Percentiles rank a stretch among this genome's conserved stretches.
phyloP scores from a whole-genome alignment of 2,888 invertebrate genomes.

The Metalampra italica region DNA sequence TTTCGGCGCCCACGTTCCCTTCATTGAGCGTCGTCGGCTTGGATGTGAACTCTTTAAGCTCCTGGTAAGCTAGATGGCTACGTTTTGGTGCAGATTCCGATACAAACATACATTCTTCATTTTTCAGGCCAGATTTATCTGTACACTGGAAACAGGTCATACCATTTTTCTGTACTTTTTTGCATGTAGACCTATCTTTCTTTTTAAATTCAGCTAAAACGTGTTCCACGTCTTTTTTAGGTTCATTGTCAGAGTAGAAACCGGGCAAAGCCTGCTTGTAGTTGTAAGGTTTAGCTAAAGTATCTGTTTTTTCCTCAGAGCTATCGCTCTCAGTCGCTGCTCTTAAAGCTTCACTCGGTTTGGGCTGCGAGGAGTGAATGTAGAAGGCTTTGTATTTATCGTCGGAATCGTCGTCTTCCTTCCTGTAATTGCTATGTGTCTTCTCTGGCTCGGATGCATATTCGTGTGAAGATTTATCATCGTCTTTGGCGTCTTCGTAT shows the following conservation, averaged over 20 bases:
- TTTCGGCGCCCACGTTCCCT: conserved; percentile 58
- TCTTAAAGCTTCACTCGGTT: conserved; percentile 55
- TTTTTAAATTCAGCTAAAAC: conserved; percentile 85
- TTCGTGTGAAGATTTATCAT: conserved; percentile 39
- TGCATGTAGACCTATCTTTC: conserved; percentile 85
- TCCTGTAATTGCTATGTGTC: conserved; percentile 41
- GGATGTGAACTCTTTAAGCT: conserved; percentile 80
- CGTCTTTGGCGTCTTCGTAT: conserved; percentile 46
- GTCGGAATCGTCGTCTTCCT: conserved; percentile 39
- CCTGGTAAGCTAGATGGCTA: conserved; percentile 82
- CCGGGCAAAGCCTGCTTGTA: conserved; percentile 69
- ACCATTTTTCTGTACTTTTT: conserved; percentile 83
- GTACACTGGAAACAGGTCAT: conserved; percentile 88
- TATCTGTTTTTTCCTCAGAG: conserved; percentile 52
- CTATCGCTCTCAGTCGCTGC: conserved; percentile 47
- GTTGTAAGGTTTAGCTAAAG: conserved; percentile 56
- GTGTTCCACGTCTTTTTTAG: conserved; percentile 83
- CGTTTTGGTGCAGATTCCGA: conserved; percentile 82
- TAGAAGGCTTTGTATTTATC: conserved; percentile 66
- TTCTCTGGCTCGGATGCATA: conserved; percentile 39
- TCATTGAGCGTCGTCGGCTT: conserved; percentile 57
- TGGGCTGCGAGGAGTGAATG: conserved; percentile 55
- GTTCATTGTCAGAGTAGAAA: conserved; percentile 73
- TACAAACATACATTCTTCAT: conserved; percentile 89
- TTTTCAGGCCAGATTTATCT: conserved; percentile 82